A percentile compares a stretch with the other conserved stretches of the same genome.
Conservation (phyloP, 2,888 invertebrate genomes). For the Ctenicera cuprea region DNA sequence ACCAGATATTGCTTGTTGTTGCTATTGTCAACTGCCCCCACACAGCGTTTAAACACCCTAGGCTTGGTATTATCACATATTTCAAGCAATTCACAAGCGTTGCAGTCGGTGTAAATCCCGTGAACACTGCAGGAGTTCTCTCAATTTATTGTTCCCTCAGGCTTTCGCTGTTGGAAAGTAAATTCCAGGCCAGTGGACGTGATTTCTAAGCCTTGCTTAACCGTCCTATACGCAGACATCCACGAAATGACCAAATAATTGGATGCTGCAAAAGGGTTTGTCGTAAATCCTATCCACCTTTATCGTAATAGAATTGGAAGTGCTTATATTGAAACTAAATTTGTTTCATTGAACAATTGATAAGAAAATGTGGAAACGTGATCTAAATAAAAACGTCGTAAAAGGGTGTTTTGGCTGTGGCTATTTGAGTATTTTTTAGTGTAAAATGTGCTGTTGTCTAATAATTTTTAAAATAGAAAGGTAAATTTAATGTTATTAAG, state of each 20-base stretch:
- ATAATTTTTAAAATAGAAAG: too few species aligned
- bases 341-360: too few species aligned
- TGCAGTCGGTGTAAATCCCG: slow-evolving; percentile 25
- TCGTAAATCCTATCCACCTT: slow-evolving; percentile 3
- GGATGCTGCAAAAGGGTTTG: slow-evolving; percentile 12
- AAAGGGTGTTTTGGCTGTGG: too few species aligned
- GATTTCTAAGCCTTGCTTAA: slow-evolving; percentile 29
- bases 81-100: slow-evolving; percentile 13
- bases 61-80: neutral
- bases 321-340: too few species aligned
- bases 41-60: neutral
- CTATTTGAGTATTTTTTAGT: too few species aligned
- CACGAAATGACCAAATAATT: slow-evolving; percentile 23
- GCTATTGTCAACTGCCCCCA: slow-evolving; percentile 6
- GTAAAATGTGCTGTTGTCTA: too few species aligned
- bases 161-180: slow-evolving; percentile 5
- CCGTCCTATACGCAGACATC: neutral
- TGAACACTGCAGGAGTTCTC: slow-evolving; percentile 17
- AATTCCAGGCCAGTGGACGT: slow-evolving; percentile 19
- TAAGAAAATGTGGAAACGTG: too few species aligned
- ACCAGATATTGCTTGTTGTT: neutral
- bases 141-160: slow-evolving; percentile 23
- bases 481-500: too few species aligned
- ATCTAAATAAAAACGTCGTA: too few species aligned
- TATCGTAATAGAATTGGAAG: neutral